Evolutionary conservation across 2,797 vertebrate species (phyloP).

Genomic region (Anabas testudineus): DNA sequence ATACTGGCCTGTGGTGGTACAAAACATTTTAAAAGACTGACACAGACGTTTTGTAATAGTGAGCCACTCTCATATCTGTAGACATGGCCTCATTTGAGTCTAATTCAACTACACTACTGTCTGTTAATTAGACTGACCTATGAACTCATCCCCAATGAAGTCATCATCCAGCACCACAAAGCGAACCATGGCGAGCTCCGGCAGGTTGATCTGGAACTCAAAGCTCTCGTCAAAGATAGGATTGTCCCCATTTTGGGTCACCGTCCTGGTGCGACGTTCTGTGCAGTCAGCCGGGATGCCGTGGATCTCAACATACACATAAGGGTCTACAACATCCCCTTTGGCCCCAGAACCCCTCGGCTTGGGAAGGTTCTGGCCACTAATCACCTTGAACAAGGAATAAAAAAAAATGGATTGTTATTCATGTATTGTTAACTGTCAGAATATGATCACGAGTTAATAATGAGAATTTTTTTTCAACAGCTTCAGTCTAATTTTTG

Average conservation of each 20-base stretch:
- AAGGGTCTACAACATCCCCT: conserved; percentile 95
- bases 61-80: too few relatives aligned
- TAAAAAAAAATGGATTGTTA: not conserved
- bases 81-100: too few relatives aligned
- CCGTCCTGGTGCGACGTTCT: conserved; percentile 92
- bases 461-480: not conserved
- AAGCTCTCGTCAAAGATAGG: conserved; percentile 97
- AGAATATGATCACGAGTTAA: not conserved
- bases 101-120: too few relatives aligned
- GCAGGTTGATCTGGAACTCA: conserved; percentile 96
- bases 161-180: conserved; percentile 96
- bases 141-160: conserved; percentile 97
- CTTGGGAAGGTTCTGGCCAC: conserved; percentile 94
- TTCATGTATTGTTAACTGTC: not conserved
- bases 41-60: too few relatives aligned
- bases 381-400: conserved; percentile 85
- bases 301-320: conserved; percentile 94
- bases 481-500: not conserved
- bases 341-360: conserved; percentile 93
- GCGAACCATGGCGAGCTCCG: conserved; percentile 95
- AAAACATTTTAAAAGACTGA: not conserved
- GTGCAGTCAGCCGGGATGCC: conserved; percentile 96
- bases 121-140: conserved; percentile 78
- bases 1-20: conserved; percentile 85
- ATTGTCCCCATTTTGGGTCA: conserved; percentile 93